Base-by-base conservation (phyloP, 2,797 vertebrate species). In the Dipus sagitta region DNA sequence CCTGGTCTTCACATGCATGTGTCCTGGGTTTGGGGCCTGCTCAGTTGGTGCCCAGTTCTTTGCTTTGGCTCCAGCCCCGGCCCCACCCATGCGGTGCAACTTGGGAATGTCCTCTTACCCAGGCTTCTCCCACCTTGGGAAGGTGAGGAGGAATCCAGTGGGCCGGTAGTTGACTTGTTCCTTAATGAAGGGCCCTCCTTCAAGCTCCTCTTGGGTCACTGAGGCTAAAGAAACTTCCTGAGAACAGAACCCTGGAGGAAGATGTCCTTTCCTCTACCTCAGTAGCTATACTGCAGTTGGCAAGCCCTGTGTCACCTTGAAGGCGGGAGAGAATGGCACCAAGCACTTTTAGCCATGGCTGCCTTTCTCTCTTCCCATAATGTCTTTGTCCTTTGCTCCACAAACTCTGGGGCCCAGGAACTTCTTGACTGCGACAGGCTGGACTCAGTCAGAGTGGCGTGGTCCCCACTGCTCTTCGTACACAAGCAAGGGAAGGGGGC, bases 241-340 rank as follows among this genome's bases (percentile, higher is more conserved):
- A 96, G 92, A 62, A n/a, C 30, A 77, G 71, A 62, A 64, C 24
- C 76, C 77, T n/a, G 76, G 88, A 77, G 68, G 83, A 94, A 28
- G 68, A 38, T 32, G 70, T 81, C 74, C 0, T 28, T 42, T 71
- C 79, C 81, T 86, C 70, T 70, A 80, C 65, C n/a, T 72, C 34
- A 10, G 82, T n/a, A 32, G 67, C 79, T 81, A 80, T 74, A 34
- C 76, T 64, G 77, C 71, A 30, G n/a, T 0, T 78, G 93, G 90
- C 88, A 86, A n/a, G 72, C 86, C 81, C 52, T 58, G 12, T 71
- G 68, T 92, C 3, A 52, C 80, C 90, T n/a, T 32, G 74, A 94
- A 91, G 95, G 92, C 77, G 23, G 42, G 67, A 24, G 75, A 78
- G 67, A 81, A 76, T 54, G 60, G 94, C 86, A 90, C 87, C 81